Evolutionary conservation across 2,888 invertebrate species (phyloP), one percentile per base, ranked within the genome.

Genomic region (Liopterus haemorrhoidalis): DNA sequence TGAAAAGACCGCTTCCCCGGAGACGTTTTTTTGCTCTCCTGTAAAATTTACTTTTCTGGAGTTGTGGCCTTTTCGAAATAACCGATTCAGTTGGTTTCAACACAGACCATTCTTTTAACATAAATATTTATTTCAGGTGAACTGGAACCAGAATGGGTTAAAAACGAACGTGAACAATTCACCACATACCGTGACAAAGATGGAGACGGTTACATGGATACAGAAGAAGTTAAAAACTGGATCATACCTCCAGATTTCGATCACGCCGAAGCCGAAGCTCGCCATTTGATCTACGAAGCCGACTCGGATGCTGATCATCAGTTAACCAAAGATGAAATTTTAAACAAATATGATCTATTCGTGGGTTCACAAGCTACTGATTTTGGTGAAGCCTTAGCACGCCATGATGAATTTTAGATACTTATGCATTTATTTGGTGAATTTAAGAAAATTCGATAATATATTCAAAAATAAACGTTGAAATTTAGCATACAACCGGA

Each of bases 311-410:
- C 85, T 6, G 97, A 99, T 69, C 87, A 90, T 57, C 81, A 83
- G 61, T 74, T 99, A 19, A 88, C 87, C 5, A 88, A 86, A 66
- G 80, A 82, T 0, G 97, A 99, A 70, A 82, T 99, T 21, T 68
- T 97, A 16, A 83, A 85, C 42, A 96, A 97, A 65, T 96, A 96
- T 65, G 97, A 99, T 68, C 73, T 96, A 6, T 99, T 97, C 68
- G 97, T 97, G 3, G 97, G 97, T 24, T 96, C 96, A 0, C 97
- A 99, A 67, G 97, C 95, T 1, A 99, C 97, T 0, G 97, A 99
- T 71, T 99, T 96, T 66, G 97, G 99, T 1, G 95, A 97, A 65
- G 95, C 95, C 4, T 72, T 99, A 11, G 81, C 85, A 1, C 79
- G 92, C 55, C 99, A 99, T 61, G 97, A 97, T 63, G 96, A 96